phyloP scores from a whole-genome alignment of 2,797 vertebrate genomes.

The Trichosurus vulpecula region DNA sequence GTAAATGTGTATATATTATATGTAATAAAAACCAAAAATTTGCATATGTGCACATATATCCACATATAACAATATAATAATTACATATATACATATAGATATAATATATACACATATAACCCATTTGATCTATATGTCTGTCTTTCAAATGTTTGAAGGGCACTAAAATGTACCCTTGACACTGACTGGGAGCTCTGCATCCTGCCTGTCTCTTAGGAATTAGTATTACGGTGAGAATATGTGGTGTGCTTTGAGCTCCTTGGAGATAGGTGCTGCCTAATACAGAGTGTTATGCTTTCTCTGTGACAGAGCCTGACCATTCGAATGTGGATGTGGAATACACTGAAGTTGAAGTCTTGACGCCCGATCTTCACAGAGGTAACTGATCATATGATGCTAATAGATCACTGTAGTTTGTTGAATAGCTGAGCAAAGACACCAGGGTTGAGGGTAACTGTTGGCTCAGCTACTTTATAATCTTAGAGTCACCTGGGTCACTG shows the following conservation, averaged over 20 bases:
- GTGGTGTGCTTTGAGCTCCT: neutral
- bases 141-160: neutral
- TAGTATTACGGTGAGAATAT: neutral
- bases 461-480: neutral
- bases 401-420: neutral
- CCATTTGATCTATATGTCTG: neutral
- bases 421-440: neutral
- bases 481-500: neutral
- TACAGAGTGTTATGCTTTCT: conserved; percentile 63
- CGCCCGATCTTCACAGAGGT: conserved; percentile 87
- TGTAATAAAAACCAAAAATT: neutral
- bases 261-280: conserved; percentile 18
- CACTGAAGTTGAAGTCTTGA: conserved; percentile 92
- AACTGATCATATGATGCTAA: conserved; percentile 52
- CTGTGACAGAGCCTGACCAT: conserved; percentile 83
- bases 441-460: neutral
- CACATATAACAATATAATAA: neutral
- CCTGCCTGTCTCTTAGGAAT: neutral
- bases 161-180: neutral
- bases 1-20: neutral
- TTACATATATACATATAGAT: neutral
- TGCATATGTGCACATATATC: neutral
- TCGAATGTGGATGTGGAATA: conserved; percentile 89
- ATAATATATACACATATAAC: neutral
- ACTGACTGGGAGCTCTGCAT: neutral